Percentiles rank a stretch among this genome's conserved stretches.
These are phyloP conservation scores for Ophion slaviceki DNA, from an alignment of 2,888 invertebrate species.

Conservation along the genomic window DNA sequence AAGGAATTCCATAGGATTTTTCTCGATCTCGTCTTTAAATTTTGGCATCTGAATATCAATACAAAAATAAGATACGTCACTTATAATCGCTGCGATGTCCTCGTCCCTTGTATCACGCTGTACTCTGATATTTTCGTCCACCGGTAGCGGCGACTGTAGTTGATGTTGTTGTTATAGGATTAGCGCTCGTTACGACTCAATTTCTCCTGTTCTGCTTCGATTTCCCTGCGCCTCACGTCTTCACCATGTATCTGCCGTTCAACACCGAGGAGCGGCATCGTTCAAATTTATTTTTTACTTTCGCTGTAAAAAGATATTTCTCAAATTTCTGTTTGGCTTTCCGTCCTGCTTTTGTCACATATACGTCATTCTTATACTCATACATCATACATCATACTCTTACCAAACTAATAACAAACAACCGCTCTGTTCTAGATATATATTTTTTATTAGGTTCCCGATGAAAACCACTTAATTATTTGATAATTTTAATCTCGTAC, in stretches of 20 bases:
- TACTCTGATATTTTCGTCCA: neutral
- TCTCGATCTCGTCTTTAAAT: slow-evolving; percentile 22
- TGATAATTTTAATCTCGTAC: neutral
- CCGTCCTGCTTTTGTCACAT: slow-evolving; percentile 22
- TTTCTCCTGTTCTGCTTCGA: slow-evolving; percentile 11
- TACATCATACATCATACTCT: slow-evolving; percentile 9
- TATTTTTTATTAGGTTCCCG: neutral
- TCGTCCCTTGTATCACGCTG: neutral
- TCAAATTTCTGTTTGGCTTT: slow-evolving; percentile 2
- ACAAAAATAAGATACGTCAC: slow-evolving; percentile 15
- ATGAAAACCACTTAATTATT: neutral
- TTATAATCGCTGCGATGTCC: slow-evolving; percentile 33
- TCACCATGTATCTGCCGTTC: slow-evolving; percentile 6
- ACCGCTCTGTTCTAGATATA: neutral
- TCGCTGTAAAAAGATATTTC: slow-evolving; percentile 13
- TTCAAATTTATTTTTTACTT: neutral
- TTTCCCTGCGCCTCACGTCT: neutral
- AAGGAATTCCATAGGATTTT: slow-evolving; percentile 24
- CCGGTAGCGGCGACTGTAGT: neutral
- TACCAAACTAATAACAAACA: neutral
- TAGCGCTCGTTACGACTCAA: neutral
- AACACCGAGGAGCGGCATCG: slow-evolving; percentile 20
- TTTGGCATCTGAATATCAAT: slow-evolving; percentile 31
- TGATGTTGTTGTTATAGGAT: slow-evolving; percentile 11
- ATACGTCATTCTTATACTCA: slow-evolving; percentile 9